phyloP scores from a whole-genome alignment of 2,888 invertebrate species.

The Heteromyza rotundicornis region DNA sequence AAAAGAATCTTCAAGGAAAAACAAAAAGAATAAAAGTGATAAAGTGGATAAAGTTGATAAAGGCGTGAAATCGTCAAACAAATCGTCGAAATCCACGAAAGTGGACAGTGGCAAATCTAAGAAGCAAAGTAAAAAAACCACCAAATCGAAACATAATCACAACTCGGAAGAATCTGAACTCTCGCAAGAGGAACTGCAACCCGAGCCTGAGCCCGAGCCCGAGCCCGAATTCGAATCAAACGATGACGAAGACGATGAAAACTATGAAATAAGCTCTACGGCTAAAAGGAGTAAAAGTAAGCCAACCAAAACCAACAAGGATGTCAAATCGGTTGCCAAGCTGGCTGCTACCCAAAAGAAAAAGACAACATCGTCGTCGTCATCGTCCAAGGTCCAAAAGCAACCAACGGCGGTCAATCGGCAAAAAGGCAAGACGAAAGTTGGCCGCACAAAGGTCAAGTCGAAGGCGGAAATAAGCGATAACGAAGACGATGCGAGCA shows the following conservation, averaged over 20 bases:
- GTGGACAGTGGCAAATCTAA: conserved; percentile 21
- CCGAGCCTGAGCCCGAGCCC: conserved; percentile 29
- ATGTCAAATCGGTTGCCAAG: conserved; percentile 42
- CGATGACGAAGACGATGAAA: conserved; percentile 43
- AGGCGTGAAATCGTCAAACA: conserved; percentile 30
- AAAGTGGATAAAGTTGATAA: conserved; percentile 43
- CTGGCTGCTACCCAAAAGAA: conserved; percentile 38
- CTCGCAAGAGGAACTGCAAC: conserved; percentile 20
- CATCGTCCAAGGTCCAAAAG: conserved; percentile 41
- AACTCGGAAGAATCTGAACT: conserved; percentile 16
- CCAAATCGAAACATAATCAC: conserved; percentile 18
- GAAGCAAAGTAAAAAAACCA: conserved; percentile 14
- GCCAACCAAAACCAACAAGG: conserved; percentile 32
- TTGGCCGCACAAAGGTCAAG: conserved; percentile 18
- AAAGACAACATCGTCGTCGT: conserved; percentile 32
- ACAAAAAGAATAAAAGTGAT: conserved; percentile 43
- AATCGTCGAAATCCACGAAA: conserved; percentile 30
- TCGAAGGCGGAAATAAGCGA: conserved; percentile 17
- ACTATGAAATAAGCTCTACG: conserved; percentile 34
- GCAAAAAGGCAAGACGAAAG: conserved; percentile 31
- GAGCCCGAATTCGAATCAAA: conserved; percentile 30
- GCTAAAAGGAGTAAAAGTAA: conserved; percentile 27
- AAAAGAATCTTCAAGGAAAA: conserved; percentile 20
- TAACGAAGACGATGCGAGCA: conserved; percentile 25
- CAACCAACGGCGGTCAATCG: conserved; percentile 36